Evolutionary conservation across 2,797 vertebrate genomes (phyloP).

Genomic region (Rousettus madagascariensis): DNA sequence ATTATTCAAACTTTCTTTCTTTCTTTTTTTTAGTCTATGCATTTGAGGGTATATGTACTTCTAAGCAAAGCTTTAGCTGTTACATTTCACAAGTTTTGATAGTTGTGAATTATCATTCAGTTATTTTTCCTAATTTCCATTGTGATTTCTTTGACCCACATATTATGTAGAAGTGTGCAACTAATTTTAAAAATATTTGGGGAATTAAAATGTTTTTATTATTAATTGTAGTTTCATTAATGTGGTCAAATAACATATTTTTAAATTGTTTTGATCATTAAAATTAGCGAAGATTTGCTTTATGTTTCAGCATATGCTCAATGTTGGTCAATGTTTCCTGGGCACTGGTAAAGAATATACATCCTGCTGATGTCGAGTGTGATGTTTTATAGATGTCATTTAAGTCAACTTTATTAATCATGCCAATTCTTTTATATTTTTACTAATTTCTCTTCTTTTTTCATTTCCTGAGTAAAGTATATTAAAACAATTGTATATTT

Average conservation of each 20-base stretch:
- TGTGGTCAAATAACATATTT: not conserved
- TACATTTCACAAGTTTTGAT: not conserved
- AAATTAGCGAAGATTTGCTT: not conserved
- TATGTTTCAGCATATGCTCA: not conserved
- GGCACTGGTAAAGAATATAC: not conserved
- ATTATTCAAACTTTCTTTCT: not conserved
- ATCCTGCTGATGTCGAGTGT: not conserved
- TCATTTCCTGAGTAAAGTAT: not conserved
- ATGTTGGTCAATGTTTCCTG: not conserved
- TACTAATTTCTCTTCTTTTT: not conserved
- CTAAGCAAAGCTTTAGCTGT: not conserved
- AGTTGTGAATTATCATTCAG: not conserved
- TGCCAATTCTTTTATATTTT: not conserved
- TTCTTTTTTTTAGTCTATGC: not conserved
- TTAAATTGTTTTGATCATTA: not conserved
- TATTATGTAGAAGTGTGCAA: not conserved
- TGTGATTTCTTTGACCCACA: slow-evolving; percentile 23
- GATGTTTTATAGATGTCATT: not conserved
- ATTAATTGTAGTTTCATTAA: not conserved
- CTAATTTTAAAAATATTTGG: slow-evolving; percentile 19
- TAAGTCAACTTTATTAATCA: not conserved
- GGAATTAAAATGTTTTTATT: not conserved
- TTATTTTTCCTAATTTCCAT: not conserved
- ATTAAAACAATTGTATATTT: not conserved
- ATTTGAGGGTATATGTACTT: not conserved